Evolutionary conservation across 2,113 vertebrate genomes (phyloP).

Genomic region (Bujurquina vittata): DNA sequence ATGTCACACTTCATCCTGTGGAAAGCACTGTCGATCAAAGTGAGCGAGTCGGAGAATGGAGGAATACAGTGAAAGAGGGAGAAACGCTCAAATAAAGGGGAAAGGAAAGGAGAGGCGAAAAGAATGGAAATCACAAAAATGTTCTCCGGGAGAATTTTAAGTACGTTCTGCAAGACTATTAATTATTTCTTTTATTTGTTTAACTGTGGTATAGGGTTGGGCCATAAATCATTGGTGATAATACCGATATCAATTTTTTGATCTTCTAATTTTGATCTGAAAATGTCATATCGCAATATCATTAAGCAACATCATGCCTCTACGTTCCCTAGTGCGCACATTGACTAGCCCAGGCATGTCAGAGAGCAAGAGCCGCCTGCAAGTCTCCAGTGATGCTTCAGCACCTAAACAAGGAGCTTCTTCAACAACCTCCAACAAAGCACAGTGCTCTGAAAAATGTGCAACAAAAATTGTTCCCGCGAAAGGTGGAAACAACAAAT

Average conservation of each 20-base stretch:
- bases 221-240: background rate
- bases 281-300: background rate
- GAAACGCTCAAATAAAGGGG: background rate
- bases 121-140: background rate
- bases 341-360: background rate
- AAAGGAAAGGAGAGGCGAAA: background rate
- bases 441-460: background rate
- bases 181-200: background rate
- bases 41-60: background rate
- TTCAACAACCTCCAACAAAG: background rate
- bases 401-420: background rate
- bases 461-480: background rate
- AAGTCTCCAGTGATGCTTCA: background rate
- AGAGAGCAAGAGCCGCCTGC: background rate
- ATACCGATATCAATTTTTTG: too few relatives aligned
- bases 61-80: background rate
- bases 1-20: constrained; percentile 76
- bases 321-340: too few relatives aligned
- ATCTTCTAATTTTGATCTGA: too few relatives aligned
- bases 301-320: background rate
- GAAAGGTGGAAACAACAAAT: background rate
- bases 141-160: background rate
- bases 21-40: constrained; percentile 66
- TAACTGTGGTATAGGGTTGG: background rate
- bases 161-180: background rate